phyloP scores from a whole-genome alignment of 2,113 vertebrate species.

The Columba livia region DNA sequence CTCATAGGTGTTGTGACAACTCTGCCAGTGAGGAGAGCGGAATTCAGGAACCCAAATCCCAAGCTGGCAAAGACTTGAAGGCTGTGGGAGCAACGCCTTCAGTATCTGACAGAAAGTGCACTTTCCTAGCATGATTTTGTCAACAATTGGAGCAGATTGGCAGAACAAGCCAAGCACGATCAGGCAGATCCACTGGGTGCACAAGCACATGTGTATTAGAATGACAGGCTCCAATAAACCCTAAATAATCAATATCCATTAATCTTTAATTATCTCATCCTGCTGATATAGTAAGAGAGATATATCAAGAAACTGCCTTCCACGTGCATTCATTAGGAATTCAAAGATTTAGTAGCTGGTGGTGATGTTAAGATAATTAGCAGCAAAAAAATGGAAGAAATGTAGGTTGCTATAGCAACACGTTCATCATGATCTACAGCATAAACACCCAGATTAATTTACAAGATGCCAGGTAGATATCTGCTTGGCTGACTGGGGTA shows the following conservation, averaged over 20 bases:
- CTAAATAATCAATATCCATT: constrained; percentile 68
- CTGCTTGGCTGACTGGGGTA: constrained; percentile 76
- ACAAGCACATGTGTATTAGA: neutral
- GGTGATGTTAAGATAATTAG: constrained; percentile 83
- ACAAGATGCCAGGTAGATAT: constrained; percentile 81
- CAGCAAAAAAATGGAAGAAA: constrained; percentile 76
- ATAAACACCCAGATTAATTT: constrained; percentile 85
- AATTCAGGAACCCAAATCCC: neutral
- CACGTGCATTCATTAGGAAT: constrained; percentile 79
- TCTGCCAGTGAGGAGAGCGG: neutral
- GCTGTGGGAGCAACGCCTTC: neutral
- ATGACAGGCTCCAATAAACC: constrained; percentile 47
- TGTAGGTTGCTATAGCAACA: constrained; percentile 85
- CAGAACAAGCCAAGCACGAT: neutral
- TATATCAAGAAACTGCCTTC: constrained; percentile 73
- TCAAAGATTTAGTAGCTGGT: constrained; percentile 82
- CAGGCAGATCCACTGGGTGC: neutral
- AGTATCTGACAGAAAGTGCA: constrained; percentile 14
- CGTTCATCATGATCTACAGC: constrained; percentile 82
- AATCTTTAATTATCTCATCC: constrained; percentile 61
- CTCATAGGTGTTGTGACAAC: neutral
- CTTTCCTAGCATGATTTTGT: neutral
- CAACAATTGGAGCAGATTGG: neutral
- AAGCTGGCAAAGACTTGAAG: neutral
- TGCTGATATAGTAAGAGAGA: constrained; percentile 56